Evolutionary conservation across 2,113 vertebrate species (phyloP).

Genomic region (Alosa alosa): DNA sequence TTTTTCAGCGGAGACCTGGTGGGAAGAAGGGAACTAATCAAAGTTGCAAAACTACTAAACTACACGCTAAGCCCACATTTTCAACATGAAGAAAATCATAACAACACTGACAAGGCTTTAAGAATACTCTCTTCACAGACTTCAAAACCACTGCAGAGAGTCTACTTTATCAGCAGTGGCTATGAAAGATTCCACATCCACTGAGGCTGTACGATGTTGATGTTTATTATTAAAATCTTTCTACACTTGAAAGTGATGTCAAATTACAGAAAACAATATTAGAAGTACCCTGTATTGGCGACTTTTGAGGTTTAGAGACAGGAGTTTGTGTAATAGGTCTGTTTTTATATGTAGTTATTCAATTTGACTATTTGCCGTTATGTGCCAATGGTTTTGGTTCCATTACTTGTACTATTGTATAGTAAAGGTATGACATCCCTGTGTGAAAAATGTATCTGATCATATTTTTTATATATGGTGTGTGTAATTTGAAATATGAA

Average conservation of each 20-base stretch:
- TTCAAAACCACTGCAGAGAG: neutral
- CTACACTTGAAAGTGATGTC: neutral
- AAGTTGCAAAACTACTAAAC: neutral
- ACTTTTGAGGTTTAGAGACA: neutral
- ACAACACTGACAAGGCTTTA: neutral
- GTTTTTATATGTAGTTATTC: too few species aligned
- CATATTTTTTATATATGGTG: too few species aligned
- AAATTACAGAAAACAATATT: neutral
- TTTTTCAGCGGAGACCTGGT: neutral
- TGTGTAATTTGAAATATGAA: too few species aligned
- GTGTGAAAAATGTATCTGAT: too few species aligned
- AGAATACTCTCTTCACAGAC: neutral
- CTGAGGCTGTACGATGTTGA: neutral
- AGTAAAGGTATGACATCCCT: too few species aligned
- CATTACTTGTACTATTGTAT: too few species aligned
- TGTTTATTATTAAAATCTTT: neutral
- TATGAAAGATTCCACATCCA: neutral
- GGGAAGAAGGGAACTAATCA: neutral
- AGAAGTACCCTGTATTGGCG: neutral
- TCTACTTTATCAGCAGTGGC: neutral
- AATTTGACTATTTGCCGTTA: too few species aligned
- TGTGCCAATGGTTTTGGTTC: too few species aligned
- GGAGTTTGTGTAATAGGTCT: too few species aligned
- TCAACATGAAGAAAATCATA: neutral
- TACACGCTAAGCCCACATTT: neutral